Conservation (phyloP, 2,797 vertebrate species). For the Arrhamphus sclerolepis region DNA sequence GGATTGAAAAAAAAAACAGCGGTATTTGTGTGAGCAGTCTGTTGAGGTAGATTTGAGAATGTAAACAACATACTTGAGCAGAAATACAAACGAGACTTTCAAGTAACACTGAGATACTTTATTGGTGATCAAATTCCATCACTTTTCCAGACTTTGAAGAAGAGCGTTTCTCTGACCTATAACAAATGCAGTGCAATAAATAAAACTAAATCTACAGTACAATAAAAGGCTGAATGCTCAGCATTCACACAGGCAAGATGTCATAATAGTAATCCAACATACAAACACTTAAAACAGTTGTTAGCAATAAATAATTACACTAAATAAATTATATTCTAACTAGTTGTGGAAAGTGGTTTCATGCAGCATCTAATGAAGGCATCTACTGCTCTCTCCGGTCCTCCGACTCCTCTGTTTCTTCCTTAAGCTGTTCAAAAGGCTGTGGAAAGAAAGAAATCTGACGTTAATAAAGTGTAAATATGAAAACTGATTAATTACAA, state of each 20-base stretch:
- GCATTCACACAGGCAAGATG: conserved; percentile 47
- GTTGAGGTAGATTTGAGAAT: conserved; percentile 27
- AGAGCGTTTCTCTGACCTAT: conserved; percentile 68
- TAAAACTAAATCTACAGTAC: conserved; percentile 60
- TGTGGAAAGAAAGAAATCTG: conserved; percentile 33
- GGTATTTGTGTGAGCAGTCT: conserved; percentile 27
- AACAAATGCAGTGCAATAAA: conserved; percentile 73
- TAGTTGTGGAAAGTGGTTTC: conserved; percentile 32
- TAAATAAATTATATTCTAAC: conserved; percentile 80
- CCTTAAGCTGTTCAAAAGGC: conserved; percentile 14
- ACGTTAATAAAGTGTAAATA: conserved; percentile 3
- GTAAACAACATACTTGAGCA: conserved; percentile 31
- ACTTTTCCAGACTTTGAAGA: conserved; percentile 54
- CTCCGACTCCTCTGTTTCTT: conserved; percentile 8
- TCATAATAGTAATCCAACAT: conserved; percentile 38
- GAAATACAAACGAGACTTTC: conserved; percentile 20
- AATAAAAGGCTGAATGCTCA: conserved; percentile 47
- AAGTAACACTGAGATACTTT: conserved; percentile 71
- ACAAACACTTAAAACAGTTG: conserved; percentile 40
- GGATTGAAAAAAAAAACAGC: background rate
- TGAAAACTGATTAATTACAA: background rate
- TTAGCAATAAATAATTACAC: conserved; percentile 78
- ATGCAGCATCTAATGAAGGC: conserved; percentile 55
- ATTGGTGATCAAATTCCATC: conserved; percentile 65
- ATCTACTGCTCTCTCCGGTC: conserved; percentile 18